These are phyloP conservation scores for Dendrocincla fuliginosa DNA, from an alignment of 2,797 vertebrate genomes.

Conservation along the genomic window DNA sequence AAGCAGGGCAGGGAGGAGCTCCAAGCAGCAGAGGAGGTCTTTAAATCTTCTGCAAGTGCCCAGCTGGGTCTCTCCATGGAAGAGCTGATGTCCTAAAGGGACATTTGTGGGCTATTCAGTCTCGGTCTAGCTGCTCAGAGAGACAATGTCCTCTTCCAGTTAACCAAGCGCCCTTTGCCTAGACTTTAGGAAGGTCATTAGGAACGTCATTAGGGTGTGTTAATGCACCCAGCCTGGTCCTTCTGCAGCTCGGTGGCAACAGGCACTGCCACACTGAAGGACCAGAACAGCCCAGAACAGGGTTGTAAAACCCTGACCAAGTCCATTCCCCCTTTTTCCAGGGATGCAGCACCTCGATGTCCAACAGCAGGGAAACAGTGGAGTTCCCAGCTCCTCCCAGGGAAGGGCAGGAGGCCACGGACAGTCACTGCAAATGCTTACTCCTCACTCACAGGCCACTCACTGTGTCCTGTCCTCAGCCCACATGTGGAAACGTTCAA, in stretches of 20 bases:
- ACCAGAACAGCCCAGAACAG: not conserved
- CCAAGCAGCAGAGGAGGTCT: not conserved
- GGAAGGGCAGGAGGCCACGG: not conserved
- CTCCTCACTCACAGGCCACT: not conserved
- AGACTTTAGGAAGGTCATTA: not conserved
- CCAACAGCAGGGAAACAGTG: not conserved
- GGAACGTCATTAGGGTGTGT: fast-evolving
- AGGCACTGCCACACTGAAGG: not conserved
- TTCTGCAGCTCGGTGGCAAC: not conserved
- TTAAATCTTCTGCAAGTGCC: not conserved
- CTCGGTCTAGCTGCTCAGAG: not conserved
- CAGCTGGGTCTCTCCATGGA: fast-evolving
- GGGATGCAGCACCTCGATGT: not conserved
- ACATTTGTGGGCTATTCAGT: not conserved
- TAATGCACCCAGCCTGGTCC: not conserved
- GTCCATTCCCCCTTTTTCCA: not conserved
- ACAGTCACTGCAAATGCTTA: not conserved
- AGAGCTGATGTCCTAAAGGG: not conserved
- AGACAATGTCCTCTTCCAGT: not conserved
- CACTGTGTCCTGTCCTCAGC: not conserved
- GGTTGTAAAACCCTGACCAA: not conserved
- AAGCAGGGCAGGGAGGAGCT: not conserved
- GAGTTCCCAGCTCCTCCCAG: not conserved
- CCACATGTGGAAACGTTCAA: fast-evolving
- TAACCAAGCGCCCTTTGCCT: not conserved